A percentile compares a stretch with the other conserved stretches of the same genome.
These are phyloP conservation scores for Belonocnema kinseyi DNA, from an alignment of 1,140 invertebrate species.

Conservation along the genomic window DNA sequence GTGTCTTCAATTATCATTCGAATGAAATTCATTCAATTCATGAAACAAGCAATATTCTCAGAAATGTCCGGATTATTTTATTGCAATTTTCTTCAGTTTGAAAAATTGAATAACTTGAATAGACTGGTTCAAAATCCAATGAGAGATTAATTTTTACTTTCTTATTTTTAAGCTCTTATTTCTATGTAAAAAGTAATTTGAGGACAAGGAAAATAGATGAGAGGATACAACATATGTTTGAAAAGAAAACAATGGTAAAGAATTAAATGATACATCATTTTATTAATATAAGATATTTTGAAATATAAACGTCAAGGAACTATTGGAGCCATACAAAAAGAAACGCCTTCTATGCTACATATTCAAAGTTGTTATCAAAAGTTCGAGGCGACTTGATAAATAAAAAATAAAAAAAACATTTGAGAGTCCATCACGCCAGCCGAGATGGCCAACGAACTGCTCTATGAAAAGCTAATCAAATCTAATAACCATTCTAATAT, in stretches of 20 bases:
- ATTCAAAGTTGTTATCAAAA: slow-evolving; percentile 44
- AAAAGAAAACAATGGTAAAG: slow-evolving; percentile 36
- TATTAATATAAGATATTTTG: slow-evolving; percentile 70
- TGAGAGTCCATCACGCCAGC: slow-evolving; percentile 27
- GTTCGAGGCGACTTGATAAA: slow-evolving; percentile 39
- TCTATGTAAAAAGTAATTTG: too few species aligned
- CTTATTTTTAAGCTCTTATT: too few species aligned
- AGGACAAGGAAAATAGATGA: slow-evolving; percentile 1
- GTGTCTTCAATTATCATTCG: too few species aligned
- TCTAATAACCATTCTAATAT: slow-evolving; percentile 35
- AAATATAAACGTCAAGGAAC: slow-evolving; percentile 72
- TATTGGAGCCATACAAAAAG: slow-evolving; percentile 66
- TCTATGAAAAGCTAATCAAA: slow-evolving; percentile 28
- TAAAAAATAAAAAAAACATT: slow-evolving; percentile 21
- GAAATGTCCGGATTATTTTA: too few species aligned
- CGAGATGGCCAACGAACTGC: slow-evolving; percentile 37
- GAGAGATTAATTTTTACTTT: too few species aligned
- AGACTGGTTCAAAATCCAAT: too few species aligned
- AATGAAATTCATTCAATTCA: too few species aligned
- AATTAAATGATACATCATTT: slow-evolving; percentile 68
- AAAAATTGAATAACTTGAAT: too few species aligned
- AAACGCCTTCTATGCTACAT: slow-evolving; percentile 44
- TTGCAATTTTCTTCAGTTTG: too few species aligned
- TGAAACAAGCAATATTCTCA: too few species aligned
- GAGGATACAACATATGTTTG: neutral